Conservation (phyloP, 2,797 vertebrate species). For the Spondyliosoma cantharus region DNA sequence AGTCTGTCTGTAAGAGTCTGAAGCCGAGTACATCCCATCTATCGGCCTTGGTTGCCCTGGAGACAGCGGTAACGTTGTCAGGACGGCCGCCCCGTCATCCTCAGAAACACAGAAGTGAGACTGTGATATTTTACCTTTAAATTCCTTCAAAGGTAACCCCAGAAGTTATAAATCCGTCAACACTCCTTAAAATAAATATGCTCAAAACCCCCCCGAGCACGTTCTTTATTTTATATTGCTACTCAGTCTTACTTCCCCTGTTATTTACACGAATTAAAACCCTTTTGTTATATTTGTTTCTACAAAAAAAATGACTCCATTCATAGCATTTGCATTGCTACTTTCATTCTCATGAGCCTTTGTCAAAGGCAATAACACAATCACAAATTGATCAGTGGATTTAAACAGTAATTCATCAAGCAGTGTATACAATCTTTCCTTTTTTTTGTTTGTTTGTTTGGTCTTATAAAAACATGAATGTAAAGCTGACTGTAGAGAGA, state of each 20-base stretch:
- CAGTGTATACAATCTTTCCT: conserved; percentile 12
- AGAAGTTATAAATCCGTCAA: too few species aligned
- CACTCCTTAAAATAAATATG: conserved; percentile 1
- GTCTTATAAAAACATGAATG: conserved; percentile 46
- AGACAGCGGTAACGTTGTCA: too few species aligned
- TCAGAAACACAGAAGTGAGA: too few species aligned
- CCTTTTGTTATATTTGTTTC: conserved; percentile 30
- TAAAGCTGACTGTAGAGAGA: conserved; percentile 68
- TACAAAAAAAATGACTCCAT: conserved; percentile 3
- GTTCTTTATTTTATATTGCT: not conserved
- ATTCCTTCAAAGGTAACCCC: not conserved
- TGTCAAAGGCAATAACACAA: conserved; percentile 34
- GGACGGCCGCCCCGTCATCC: too few species aligned
- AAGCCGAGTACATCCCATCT: too few species aligned
- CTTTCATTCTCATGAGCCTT: not conserved
- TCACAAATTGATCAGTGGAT: not conserved
- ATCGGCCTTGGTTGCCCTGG: too few species aligned
- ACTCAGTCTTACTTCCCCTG: not conserved
- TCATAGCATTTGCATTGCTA: conserved; percentile 21
- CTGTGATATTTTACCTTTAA: too few species aligned
- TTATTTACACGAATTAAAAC: conserved; percentile 30
- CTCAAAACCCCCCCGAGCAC: conserved; percentile 12
- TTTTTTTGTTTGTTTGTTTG: conserved; percentile 5
- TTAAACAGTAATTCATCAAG: not conserved
- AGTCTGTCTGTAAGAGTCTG: too few species aligned